These are phyloP conservation scores for Podocnemis expansa DNA, from an alignment of 2,113 vertebrate genomes.

Conservation along the genomic window DNA sequence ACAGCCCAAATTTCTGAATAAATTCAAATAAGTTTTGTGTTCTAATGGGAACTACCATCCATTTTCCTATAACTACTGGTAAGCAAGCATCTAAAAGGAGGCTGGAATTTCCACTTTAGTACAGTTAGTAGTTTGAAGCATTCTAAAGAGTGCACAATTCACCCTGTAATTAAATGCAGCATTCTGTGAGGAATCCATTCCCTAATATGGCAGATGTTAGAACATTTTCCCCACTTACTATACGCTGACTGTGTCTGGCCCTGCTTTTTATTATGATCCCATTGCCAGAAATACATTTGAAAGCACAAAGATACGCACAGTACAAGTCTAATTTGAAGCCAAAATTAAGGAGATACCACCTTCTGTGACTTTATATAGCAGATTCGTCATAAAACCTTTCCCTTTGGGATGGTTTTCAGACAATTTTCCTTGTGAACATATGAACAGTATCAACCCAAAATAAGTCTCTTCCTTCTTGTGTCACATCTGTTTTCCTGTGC, in stretches of 20 bases:
- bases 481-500: neutral
- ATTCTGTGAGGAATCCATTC: neutral
- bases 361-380: neutral
- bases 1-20: conserved; percentile 14
- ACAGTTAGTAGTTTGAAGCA: neutral
- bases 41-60: conserved; percentile 15
- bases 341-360: neutral
- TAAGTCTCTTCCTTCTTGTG: neutral
- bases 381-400: neutral
- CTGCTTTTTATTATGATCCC: conserved; percentile 7
- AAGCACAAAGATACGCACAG: conserved; percentile 19
- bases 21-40: neutral
- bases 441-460: neutral
- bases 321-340: neutral
- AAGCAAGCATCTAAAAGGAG: conserved; percentile 11
- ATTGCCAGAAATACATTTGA: conserved; percentile 20
- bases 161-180: neutral
- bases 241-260: neutral
- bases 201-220: neutral
- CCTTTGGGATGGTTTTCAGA: neutral
- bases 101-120: neutral
- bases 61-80: neutral
- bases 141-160: neutral
- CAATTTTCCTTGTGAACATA: neutral
- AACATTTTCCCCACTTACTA: neutral